phyloP scores from a whole-genome alignment of 2,113 vertebrate genomes.

The Chlamydotis undulata region DNA sequence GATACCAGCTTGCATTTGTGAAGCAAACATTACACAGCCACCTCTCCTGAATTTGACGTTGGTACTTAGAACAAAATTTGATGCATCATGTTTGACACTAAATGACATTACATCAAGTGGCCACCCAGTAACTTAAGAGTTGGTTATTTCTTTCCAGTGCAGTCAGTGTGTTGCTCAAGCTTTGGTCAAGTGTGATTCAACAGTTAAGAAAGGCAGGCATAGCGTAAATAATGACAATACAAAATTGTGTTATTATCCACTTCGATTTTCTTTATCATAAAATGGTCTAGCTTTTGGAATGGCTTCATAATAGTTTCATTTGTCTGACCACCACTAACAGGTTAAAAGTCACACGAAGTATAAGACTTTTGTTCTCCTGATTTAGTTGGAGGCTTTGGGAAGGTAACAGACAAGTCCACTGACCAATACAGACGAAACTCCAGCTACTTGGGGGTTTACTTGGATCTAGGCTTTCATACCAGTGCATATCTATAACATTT shows the following conservation, averaged over 20 bases:
- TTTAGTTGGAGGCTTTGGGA: background rate
- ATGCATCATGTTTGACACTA: background rate
- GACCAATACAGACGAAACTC: background rate
- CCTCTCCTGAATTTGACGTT: background rate
- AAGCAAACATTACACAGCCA: background rate
- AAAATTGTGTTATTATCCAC: background rate
- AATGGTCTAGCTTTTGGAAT: background rate
- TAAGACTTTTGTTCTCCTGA: background rate
- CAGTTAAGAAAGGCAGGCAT: background rate
- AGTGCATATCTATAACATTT: background rate
- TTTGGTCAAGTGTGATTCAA: background rate
- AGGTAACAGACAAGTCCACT: background rate
- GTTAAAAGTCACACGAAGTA: background rate
- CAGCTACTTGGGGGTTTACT: background rate
- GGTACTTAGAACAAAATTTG: background rate
- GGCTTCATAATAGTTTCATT: background rate
- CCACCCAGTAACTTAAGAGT: background rate
- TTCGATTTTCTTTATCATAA: background rate
- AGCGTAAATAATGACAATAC: background rate
- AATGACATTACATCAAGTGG: background rate
- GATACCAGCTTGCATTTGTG: background rate
- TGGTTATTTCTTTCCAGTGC: background rate
- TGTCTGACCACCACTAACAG: background rate
- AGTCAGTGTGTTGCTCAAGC: background rate
- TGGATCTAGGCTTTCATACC: background rate